Conservation (phyloP, 2,113 vertebrate species). For the Entosphenus tridentatus region DNA sequence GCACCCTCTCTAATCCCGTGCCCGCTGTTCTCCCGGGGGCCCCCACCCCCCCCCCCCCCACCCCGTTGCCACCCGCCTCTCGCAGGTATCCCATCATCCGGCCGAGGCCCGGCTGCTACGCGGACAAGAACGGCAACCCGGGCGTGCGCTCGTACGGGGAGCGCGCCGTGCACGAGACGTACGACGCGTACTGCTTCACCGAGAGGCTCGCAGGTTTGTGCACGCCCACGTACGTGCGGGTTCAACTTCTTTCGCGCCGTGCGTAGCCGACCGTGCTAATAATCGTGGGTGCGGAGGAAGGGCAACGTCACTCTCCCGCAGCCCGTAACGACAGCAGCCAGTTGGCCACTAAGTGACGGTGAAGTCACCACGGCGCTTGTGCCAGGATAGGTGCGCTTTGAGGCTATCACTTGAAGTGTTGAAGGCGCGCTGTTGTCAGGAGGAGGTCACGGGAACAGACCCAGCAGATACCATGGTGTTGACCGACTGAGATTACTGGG, state of each 20-base stretch:
- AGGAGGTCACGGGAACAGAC: too few species aligned
- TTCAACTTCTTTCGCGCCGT: neutral
- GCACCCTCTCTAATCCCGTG: too few species aligned
- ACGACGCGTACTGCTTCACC: neutral
- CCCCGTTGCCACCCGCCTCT: too few species aligned
- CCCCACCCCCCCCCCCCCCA: too few species aligned
- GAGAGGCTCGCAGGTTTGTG: neutral
- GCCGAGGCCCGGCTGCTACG: neutral
- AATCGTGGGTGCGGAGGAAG: neutral
- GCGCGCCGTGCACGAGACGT: neutral
- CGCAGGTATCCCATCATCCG: conserved; percentile 4
- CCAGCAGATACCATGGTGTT: too few species aligned
- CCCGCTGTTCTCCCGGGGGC: too few species aligned
- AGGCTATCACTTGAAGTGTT: too few species aligned
- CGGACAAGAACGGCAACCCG: neutral
- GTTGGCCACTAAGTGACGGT: neutral
- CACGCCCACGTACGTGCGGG: neutral
- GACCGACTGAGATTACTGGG: too few species aligned
- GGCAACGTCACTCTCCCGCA: neutral
- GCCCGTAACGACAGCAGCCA: neutral
- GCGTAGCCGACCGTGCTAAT: neutral
- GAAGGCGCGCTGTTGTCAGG: too few species aligned
- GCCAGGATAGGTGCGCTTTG: too few species aligned
- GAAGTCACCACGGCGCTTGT: neutral
- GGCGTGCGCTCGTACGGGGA: neutral